A percentile compares a stretch with the other conserved stretches of the same genome.
Evolutionary conservation across 2,888 invertebrate species (phyloP).

Genomic region (Drosophila histrio): DNA sequence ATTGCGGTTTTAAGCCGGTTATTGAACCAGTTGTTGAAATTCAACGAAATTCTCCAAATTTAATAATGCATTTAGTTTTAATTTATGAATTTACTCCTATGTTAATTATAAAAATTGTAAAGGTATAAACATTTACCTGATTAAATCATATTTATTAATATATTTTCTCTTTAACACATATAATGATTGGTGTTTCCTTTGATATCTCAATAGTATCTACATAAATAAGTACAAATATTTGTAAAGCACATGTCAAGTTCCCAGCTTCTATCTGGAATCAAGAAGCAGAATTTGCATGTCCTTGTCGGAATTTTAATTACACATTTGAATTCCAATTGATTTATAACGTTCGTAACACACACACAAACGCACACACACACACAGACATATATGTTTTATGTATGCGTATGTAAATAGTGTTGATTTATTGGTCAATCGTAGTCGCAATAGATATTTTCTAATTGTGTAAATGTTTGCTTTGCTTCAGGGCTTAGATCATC

Average conservation of each 20-base stretch:
- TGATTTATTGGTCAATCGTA: slow-evolving; percentile 44
- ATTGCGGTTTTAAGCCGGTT: background rate
- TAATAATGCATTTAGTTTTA: too few relatives aligned
- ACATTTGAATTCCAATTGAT: slow-evolving; percentile 40
- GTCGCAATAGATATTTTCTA: slow-evolving; percentile 35
- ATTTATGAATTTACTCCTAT: too few relatives aligned
- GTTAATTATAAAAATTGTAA: too few relatives aligned
- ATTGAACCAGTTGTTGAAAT: background rate
- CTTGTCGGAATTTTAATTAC: slow-evolving; percentile 45
- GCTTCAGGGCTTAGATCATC: slow-evolving; percentile 32
- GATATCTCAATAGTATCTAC: background rate
- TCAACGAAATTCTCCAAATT: background rate
- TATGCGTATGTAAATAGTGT: slow-evolving; percentile 32
- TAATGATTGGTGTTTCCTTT: too few relatives aligned
- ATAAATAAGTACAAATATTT: background rate
- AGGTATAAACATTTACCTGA: too few relatives aligned
- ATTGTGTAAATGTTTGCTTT: slow-evolving; percentile 53
- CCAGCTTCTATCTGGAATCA: slow-evolving; percentile 4
- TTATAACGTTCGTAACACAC: slow-evolving; percentile 27
- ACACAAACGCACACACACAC: background rate
- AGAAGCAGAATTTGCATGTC: slow-evolving; percentile 10
- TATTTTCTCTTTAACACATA: too few relatives aligned
- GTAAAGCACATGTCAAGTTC: background rate
- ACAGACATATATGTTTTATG: background rate
- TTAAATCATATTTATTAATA: too few relatives aligned